A percentile compares a stretch with the other conserved stretches of the same genome.
Conservation (phyloP, 2,888 invertebrate species). For the Biston stratarius region DNA sequence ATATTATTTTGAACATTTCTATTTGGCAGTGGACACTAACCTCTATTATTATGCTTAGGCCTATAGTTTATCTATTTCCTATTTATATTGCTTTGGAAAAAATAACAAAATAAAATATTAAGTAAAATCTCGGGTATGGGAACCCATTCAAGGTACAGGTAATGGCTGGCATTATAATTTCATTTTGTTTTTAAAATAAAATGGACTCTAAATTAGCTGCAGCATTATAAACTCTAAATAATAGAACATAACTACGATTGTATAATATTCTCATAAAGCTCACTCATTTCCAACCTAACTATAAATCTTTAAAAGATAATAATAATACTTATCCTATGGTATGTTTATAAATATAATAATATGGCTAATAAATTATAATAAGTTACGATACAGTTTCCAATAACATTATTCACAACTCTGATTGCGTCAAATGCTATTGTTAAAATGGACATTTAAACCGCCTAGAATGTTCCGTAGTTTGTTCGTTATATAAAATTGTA, state of each 20-base stretch:
- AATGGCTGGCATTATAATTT: conserved; percentile 77
- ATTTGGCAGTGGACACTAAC: conserved; percentile 76
- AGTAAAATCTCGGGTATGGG: conserved; percentile 58
- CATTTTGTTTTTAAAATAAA: conserved; percentile 57
- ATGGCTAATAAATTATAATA: conserved; percentile 84
- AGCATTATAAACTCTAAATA: conserved; percentile 66
- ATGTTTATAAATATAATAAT: conserved; percentile 85
- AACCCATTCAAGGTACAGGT: conserved; percentile 73
- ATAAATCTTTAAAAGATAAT: conserved; percentile 84
- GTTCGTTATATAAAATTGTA: conserved; percentile 58
- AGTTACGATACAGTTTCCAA: conserved; percentile 73
- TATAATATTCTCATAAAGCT: conserved; percentile 80
- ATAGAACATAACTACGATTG: conserved; percentile 65
- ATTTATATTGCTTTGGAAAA: conserved; percentile 81
- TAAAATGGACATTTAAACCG: conserved; percentile 65
- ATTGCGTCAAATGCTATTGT: conserved; percentile 61
- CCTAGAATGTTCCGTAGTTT: conserved; percentile 75
- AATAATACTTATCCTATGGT: conserved; percentile 85
- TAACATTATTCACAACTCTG: conserved; percentile 58
- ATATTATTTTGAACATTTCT: conserved; percentile 59
- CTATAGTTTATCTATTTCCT: conserved; percentile 71
- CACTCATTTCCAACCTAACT: conserved; percentile 83
- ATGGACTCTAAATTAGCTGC: conserved; percentile 70
- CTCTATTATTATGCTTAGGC: conserved; percentile 73
- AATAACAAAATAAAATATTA: conserved; percentile 71